Evolutionary conservation across 2,113 vertebrate genomes (phyloP).

Genomic region (Siphamia tubifer): DNA sequence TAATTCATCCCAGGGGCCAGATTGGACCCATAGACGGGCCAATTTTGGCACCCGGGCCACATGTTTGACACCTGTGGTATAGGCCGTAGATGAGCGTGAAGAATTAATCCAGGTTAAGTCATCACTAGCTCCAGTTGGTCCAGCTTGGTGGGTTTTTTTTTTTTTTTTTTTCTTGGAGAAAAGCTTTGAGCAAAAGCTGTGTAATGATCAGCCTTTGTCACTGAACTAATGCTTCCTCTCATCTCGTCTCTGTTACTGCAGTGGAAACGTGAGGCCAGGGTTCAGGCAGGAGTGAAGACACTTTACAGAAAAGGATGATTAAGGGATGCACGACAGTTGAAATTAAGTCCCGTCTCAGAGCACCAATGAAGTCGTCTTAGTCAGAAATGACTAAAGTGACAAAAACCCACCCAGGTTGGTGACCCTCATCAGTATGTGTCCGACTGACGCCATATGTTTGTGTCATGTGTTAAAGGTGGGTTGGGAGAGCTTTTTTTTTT

Average conservation of each 20-base stretch:
- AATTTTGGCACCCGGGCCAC: no score
- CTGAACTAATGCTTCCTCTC: constrained; percentile 42
- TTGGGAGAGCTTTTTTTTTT: no score
- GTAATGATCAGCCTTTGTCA: constrained; percentile 42
- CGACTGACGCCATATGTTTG: background rate
- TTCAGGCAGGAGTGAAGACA: constrained; percentile 41
- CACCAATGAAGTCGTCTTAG: background rate
- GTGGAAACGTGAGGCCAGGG: constrained; percentile 34
- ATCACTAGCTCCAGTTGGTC: constrained; percentile 29
- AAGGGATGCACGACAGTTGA: constrained; percentile 34
- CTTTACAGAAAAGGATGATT: constrained; percentile 44
- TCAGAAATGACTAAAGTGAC: background rate
- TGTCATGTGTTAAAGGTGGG: no score
- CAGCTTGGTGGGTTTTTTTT: no score
- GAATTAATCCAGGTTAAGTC: constrained; percentile 43
- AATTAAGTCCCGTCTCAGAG: background rate
- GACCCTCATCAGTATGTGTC: no score
- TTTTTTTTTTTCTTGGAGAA: constrained; percentile 14
- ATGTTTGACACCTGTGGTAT: no score
- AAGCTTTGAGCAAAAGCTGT: constrained; percentile 28
- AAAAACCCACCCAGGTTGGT: background rate
- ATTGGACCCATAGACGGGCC: no score
- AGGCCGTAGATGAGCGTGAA: constrained; percentile 1
- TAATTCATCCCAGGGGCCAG: no score
- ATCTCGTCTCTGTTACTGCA: constrained; percentile 25